Evolutionary conservation across 2,888 invertebrate genomes (phyloP).

Genomic region (Cremastinae sp.): DNA sequence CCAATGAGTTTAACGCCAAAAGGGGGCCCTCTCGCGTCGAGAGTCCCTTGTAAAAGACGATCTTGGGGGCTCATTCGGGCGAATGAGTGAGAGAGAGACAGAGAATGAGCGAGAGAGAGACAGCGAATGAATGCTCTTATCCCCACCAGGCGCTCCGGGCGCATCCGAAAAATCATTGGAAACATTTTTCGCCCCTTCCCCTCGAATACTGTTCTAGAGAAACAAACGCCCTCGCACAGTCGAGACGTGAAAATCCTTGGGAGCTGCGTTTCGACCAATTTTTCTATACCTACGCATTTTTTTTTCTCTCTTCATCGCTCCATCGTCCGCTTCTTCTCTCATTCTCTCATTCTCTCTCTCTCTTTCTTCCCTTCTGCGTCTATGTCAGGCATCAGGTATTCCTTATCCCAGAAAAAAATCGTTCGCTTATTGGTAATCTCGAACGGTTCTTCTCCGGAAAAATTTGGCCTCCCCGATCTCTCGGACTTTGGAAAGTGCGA

Average conservation of each 20-base stretch:
- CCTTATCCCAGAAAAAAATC: slow-evolving; percentile 64
- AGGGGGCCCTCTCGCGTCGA: slow-evolving; percentile 36
- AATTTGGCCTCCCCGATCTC: background rate
- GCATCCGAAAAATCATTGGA: slow-evolving; percentile 65
- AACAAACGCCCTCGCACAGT: slow-evolving; percentile 27
- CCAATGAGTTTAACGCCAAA: slow-evolving; percentile 46
- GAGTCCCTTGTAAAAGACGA: slow-evolving; percentile 53
- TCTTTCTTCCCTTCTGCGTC: background rate
- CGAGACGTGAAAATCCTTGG: slow-evolving; percentile 30
- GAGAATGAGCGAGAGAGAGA: background rate
- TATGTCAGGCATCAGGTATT: slow-evolving; percentile 60
- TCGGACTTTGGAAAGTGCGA: slow-evolving; percentile 2
- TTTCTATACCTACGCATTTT: background rate
- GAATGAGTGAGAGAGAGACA: background rate
- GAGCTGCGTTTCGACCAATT: background rate
- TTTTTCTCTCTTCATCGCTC: too few species aligned
- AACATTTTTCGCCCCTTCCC: slow-evolving; percentile 50
- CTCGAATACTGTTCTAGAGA: slow-evolving; percentile 31
- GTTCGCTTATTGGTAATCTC: slow-evolving; percentile 62
- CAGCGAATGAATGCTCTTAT: slow-evolving; percentile 32
- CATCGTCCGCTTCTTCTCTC: too few species aligned
- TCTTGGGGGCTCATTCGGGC: slow-evolving; percentile 34
- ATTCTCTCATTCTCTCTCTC: background rate
- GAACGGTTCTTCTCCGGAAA: slow-evolving; percentile 16
- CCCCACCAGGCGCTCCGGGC: slow-evolving; percentile 63